Percentiles rank a stretch among this genome's conserved stretches.
phyloP scores from a whole-genome alignment of 2,113 vertebrate species.

The Isurus oxyrinchus region DNA sequence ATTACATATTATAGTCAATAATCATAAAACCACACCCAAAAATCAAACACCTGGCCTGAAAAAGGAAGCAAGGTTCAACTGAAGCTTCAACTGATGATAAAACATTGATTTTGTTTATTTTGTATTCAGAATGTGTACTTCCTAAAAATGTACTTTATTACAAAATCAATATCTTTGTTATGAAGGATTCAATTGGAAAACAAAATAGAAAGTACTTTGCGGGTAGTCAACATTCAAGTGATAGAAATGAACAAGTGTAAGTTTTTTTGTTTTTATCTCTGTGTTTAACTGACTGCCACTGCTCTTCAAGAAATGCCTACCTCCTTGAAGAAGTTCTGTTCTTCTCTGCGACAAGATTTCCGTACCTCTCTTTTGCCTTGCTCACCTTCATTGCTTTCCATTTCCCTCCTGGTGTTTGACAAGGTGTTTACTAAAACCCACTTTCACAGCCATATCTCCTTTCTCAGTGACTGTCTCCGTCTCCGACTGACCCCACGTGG shows the following conservation, averaged over 20 bases:
- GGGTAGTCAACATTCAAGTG: background rate
- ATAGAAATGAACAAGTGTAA: background rate
- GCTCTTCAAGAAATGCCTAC: too few species aligned
- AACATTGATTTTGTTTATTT: conserved; percentile 27
- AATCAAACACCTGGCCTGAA: conserved; percentile 42
- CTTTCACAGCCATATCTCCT: too few species aligned
- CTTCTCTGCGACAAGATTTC: too few species aligned
- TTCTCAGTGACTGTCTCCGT: too few species aligned
- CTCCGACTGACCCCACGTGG: too few species aligned
- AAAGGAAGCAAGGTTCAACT: conserved; percentile 39
- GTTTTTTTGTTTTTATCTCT: too few species aligned
- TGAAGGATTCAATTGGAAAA: background rate
- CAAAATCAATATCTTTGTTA: background rate
- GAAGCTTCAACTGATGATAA: conserved; percentile 42
- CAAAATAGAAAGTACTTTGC: background rate
- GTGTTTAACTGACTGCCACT: too few species aligned
- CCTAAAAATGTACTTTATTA: background rate
- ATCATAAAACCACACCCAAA: conserved; percentile 36
- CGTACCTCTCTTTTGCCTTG: too few species aligned
- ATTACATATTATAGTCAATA: conserved; percentile 25
- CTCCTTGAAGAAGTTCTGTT: too few species aligned
- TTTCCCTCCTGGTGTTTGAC: too few species aligned
- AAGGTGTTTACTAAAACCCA: too few species aligned
- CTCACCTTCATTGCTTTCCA: too few species aligned
- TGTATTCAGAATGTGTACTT: background rate